Evolutionary conservation across 2,113 vertebrate species (phyloP), one percentile per base, ranked within the genome.

Genomic region (Fulica atra): DNA sequence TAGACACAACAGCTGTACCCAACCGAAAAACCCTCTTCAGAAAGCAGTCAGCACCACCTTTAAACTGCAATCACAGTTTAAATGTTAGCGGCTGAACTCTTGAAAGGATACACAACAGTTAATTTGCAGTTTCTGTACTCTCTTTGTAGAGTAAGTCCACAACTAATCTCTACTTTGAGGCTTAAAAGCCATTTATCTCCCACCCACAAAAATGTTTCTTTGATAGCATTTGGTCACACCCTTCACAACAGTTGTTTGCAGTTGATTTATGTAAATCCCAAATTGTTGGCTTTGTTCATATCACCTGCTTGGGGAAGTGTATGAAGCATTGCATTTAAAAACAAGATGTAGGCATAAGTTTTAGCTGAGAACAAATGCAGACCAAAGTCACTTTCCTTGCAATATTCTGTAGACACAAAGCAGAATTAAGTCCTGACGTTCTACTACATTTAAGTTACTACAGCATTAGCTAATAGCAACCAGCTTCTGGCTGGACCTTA

Each of bases 221-320:
- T 92, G 66, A 92, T 89, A 95, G 57, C 35, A 50, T 89, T 96
- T 96, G 66, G 87, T 95, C 82, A 96, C 73, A 91, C 59, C 48
- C 84, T 93, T 79, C 35, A 57, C 53, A 81, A 72, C 86, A 20
- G 77, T 76, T 89, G 90, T 72, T 94, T 91, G 73, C 48, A 53
- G 84, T 91, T 86, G 73, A 96, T 95, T 81, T 95, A 96, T 89
- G 85, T 74, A 94, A 97, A 96, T 95, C 80, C 65, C 40, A 95
- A 92, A 94, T 64, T 59, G 50, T 64, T 95, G 42, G 29, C 68
- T 97, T 94, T 59, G 29, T 95, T 96, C 92, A 64, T 51, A 69
- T 94, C 81, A 92, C 82, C 88, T 97, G 73, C 86, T 84, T 90
- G 66, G 31, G n/a, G 70, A 94, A 86, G 18, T 5, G 6, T 63